A percentile compares a stretch with the other conserved stretches of the same genome.
These are phyloP conservation scores for Drosophila erecta DNA, from an alignment of 1,140 invertebrate species.

Conservation along the genomic window DNA sequence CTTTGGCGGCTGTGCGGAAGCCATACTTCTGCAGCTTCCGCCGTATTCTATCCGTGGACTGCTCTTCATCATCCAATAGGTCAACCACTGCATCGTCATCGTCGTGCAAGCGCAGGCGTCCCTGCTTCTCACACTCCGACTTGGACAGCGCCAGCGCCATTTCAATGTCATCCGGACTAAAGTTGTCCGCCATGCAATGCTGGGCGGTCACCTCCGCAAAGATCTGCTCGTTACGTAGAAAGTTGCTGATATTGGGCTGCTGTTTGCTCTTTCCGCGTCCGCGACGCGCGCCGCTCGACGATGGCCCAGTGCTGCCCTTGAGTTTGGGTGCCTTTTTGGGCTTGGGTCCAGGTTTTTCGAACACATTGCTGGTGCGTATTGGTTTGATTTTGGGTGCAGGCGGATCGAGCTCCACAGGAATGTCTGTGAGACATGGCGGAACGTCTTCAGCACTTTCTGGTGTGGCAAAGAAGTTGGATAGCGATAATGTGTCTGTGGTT, in stretches of 20 bases:
- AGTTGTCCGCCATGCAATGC: conserved; percentile 73
- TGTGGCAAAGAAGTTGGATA: conserved; percentile 46
- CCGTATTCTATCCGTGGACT: conserved; percentile 50
- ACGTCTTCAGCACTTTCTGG: conserved; percentile 5
- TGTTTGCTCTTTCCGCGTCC: conserved; percentile 37
- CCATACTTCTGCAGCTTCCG: conserved; percentile 69
- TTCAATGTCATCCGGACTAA: conserved; percentile 78
- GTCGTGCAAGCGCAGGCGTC: conserved; percentile 26
- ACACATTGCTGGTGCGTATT: conserved; percentile 43
- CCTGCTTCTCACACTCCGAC: conserved; percentile 68
- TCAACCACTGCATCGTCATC: conserved; percentile 49
- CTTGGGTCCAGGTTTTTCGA: conserved; percentile 44
- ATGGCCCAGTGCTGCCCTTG: conserved; percentile 14
- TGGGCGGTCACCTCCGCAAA: conserved; percentile 76
- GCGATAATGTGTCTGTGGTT: conserved; percentile 8
- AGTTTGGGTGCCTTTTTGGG: conserved; percentile 73
- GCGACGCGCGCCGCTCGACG: neutral
- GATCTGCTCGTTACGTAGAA: conserved; percentile 74
- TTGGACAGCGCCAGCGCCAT: conserved; percentile 78
- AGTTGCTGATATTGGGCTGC: conserved; percentile 73
- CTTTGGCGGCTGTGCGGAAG: conserved; percentile 64
- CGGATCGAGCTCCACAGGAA: neutral
- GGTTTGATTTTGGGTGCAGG: conserved; percentile 43
- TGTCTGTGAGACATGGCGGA: neutral
- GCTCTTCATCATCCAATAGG: conserved; percentile 22